These are phyloP conservation scores for Bradypus variegatus DNA, from an alignment of 2,797 vertebrate species.

Conservation along the genomic window DNA sequence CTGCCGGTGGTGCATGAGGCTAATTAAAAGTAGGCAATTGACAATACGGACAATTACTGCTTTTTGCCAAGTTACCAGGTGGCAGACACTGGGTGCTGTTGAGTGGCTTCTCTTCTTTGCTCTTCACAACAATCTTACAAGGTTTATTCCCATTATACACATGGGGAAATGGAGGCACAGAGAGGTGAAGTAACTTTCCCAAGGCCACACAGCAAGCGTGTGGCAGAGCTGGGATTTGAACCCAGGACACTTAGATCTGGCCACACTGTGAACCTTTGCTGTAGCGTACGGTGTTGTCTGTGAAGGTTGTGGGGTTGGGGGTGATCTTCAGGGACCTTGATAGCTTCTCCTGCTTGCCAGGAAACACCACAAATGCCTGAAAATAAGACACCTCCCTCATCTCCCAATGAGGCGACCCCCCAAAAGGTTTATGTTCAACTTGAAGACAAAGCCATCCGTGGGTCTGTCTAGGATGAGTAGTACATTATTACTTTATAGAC, in stretches of 20 bases:
- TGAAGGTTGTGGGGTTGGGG: background rate
- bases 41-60: background rate
- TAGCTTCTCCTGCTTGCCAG: background rate
- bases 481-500: too few relatives aligned
- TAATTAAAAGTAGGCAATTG: background rate
- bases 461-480: too few relatives aligned
- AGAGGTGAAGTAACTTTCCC: background rate
- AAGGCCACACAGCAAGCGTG: background rate
- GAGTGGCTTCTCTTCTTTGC: background rate
- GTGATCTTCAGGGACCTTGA: background rate
- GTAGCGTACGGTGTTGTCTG: background rate
- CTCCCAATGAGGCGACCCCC: too few relatives aligned
- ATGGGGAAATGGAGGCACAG: background rate
- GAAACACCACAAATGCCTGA: background rate
- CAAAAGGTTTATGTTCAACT: too few relatives aligned
- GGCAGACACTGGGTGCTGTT: background rate
- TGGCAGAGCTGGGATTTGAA: background rate
- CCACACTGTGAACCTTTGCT: too few relatives aligned
- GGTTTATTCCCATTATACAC: background rate
- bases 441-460: too few relatives aligned
- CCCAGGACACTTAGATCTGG: background rate
- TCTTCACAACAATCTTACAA: too few relatives aligned
- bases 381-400: background rate
- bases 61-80: background rate
- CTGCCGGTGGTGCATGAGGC: background rate